Percentiles rank a stretch among this genome's conserved stretches.
Conservation (phyloP, 2,797 vertebrate genomes). For the Onychomys torridus region DNA sequence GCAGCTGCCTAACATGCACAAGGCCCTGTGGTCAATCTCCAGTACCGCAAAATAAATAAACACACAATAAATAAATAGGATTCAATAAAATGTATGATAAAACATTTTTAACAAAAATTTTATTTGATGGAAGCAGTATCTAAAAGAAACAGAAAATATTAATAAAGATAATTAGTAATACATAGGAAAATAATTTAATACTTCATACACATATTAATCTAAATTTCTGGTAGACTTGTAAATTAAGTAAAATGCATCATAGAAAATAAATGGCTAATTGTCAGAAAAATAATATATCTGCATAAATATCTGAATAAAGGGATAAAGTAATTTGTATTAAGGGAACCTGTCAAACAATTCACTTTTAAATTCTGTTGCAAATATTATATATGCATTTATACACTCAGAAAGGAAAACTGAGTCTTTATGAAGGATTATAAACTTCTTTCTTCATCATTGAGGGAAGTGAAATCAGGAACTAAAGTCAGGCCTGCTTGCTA, state of each 20-base stretch:
- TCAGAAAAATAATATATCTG: not conserved
- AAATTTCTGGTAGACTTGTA: not conserved
- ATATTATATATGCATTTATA: not conserved
- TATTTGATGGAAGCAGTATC: not conserved
- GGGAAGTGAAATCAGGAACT: not conserved
- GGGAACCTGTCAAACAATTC: not conserved
- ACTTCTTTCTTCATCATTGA: conserved; percentile 22
- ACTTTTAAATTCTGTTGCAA: not conserved
- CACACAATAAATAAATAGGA: not conserved
- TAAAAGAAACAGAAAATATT: not conserved
- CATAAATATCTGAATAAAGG: not conserved
- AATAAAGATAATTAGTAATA: conserved; percentile 15
- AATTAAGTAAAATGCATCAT: conserved; percentile 16
- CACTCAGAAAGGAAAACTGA: not conserved
- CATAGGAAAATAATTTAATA: conserved; percentile 34
- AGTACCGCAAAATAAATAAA: not conserved
- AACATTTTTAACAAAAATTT: not conserved
- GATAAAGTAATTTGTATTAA: conserved; percentile 15
- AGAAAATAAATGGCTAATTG: not conserved
- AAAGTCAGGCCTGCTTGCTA: not conserved
- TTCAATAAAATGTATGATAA: not conserved
- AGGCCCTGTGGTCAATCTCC: not conserved
- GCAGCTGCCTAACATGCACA: not conserved
- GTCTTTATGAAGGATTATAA: not conserved
- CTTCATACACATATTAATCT: not conserved